Evolutionary conservation across 2,888 invertebrate species (phyloP).

Genomic region (Nymphalis urticae): DNA sequence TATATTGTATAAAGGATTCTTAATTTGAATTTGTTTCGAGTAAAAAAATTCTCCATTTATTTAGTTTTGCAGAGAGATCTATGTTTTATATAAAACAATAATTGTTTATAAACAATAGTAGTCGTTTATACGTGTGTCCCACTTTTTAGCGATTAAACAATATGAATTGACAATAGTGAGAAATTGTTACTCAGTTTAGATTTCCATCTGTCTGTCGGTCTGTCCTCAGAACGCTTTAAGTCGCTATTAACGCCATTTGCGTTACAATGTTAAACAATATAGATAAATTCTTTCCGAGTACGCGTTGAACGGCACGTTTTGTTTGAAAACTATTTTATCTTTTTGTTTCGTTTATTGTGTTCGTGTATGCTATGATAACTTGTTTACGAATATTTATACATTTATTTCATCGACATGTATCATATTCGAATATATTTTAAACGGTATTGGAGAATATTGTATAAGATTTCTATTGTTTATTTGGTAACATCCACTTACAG

Average conservation of each 20-base stretch:
- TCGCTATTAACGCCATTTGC: slow-evolving; percentile 61
- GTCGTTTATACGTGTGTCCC: slow-evolving; percentile 44
- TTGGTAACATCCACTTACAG: no score
- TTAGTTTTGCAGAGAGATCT: no score
- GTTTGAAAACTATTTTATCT: slow-evolving; percentile 18
- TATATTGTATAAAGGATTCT: no score
- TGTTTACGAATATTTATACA: background rate
- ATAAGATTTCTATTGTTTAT: no score
- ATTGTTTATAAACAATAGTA: slow-evolving; percentile 18
- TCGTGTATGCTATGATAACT: background rate
- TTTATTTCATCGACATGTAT: background rate
- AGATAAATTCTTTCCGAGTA: slow-evolving; percentile 49
- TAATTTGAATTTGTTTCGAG: no score
- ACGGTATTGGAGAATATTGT: background rate
- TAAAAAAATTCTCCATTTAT: no score
- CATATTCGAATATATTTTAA: background rate
- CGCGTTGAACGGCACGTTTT: slow-evolving; percentile 33
- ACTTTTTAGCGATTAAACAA: slow-evolving; percentile 48
- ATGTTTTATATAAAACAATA: slow-evolving; percentile 5
- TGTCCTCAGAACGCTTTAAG: slow-evolving; percentile 52
- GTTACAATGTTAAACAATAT: slow-evolving; percentile 60
- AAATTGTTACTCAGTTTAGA: slow-evolving; percentile 55
- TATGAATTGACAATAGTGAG: slow-evolving; percentile 69
- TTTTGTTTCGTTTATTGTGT: background rate
- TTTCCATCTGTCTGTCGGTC: slow-evolving; percentile 58